A percentile compares a stretch with the other conserved stretches of the same genome.
Evolutionary conservation across 2,113 vertebrate species (phyloP).

Genomic region (Neolamprologus sp.): DNA sequence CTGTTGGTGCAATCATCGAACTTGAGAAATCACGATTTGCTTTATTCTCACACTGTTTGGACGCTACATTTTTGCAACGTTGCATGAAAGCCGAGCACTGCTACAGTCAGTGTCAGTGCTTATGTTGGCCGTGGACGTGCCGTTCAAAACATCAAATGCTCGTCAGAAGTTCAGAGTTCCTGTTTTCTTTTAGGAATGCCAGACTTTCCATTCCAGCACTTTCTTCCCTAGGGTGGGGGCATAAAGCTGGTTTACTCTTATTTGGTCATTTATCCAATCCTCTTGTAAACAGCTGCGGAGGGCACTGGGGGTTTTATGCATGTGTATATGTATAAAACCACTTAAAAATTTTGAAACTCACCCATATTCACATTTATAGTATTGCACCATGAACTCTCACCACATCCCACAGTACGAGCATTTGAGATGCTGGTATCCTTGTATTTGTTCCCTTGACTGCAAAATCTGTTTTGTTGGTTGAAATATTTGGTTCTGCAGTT

Average conservation of each 20-base stretch:
- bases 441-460: not conserved
- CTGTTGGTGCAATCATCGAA: not conserved
- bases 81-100: not conserved
- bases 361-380: not conserved
- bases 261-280: conserved; percentile 61
- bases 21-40: not conserved
- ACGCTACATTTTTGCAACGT: not conserved
- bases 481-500: not conserved
- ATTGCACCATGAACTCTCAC: not conserved
- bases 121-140: conserved; percentile 44
- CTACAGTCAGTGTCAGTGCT: conserved; percentile 4
- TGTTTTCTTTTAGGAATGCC: conserved; percentile 47
- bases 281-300: conserved; percentile 57
- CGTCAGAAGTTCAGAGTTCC: conserved; percentile 29
- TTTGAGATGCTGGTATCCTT: not conserved
- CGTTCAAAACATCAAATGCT: conserved; percentile 24
- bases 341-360: not conserved
- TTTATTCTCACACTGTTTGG: not conserved
- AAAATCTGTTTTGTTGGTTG: not conserved
- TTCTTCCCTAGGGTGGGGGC: conserved; percentile 25
- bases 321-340: not conserved
- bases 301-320: not conserved
- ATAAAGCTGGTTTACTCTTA: conserved; percentile 60
- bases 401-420: not conserved
- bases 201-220: conserved; percentile 51